phyloP scores from a whole-genome alignment of 2,113 vertebrate genomes.

The Telmatochromis sp. region DNA sequence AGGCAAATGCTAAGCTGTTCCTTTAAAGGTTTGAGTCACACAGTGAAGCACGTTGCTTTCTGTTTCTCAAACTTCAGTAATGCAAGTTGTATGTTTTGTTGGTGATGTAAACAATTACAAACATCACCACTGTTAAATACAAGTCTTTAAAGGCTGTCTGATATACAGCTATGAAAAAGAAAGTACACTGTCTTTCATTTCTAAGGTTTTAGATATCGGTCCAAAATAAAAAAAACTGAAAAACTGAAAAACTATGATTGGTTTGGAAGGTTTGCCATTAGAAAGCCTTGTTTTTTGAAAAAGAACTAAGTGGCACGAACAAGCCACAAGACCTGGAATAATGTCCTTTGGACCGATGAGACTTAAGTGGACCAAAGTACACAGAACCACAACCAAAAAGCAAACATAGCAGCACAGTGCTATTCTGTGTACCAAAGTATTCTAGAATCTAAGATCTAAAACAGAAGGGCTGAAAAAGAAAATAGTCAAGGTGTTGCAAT shows the following conservation, averaged over 20 bases:
- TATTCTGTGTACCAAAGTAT: neutral
- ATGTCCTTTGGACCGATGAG: neutral
- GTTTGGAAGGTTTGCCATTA: neutral
- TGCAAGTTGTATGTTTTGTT: neutral
- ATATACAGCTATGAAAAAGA: neutral
- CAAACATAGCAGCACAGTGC: neutral
- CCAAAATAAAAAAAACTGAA: neutral
- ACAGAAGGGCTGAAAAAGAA: neutral
- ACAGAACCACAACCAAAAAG: neutral
- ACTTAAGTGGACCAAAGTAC: neutral
- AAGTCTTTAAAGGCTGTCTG: neutral
- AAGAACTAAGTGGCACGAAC: neutral
- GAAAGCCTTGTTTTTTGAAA: accelerated
- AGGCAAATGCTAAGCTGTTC: accelerated
- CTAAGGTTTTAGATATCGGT: neutral
- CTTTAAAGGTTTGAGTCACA: neutral
- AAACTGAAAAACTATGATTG: neutral
- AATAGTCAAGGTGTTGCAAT: neutral
- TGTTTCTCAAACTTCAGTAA: neutral
- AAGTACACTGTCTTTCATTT: neutral
- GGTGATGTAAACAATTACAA: neutral
- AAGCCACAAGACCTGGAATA: neutral
- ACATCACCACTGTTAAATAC: neutral
- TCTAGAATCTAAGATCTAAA: neutral
- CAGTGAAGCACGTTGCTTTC: neutral